phyloP scores from a whole-genome alignment of 2,113 vertebrate species.

The Alethe diademata region DNA sequence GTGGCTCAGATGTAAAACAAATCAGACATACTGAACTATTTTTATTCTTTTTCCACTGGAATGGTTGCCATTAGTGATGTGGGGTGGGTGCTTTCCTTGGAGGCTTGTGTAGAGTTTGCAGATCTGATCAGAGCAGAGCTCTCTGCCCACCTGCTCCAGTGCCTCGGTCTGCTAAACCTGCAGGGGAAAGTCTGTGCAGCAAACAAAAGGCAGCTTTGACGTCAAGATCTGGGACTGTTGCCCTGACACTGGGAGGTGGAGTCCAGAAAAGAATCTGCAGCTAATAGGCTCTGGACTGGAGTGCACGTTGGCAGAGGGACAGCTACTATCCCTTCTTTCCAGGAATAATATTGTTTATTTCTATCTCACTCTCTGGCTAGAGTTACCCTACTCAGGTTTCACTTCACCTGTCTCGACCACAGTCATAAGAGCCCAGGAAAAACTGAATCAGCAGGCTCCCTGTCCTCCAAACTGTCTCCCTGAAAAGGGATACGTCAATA shows the following conservation, averaged over 20 bases:
- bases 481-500: not conserved
- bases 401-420: slow-evolving; percentile 36
- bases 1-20: not conserved
- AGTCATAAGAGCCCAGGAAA: not conserved
- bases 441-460: not conserved
- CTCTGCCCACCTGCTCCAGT: not conserved
- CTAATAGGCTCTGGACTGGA: slow-evolving; percentile 32
- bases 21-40: not conserved
- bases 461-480: not conserved
- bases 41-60: not conserved
- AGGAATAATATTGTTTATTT: slow-evolving; percentile 69
- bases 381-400: slow-evolving; percentile 42
- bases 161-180: not conserved
- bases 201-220: slow-evolving; percentile 58
- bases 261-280: slow-evolving; percentile 12
- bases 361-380: slow-evolving; percentile 33
- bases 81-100: not conserved
- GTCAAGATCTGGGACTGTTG: slow-evolving; percentile 37
- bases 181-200: not conserved
- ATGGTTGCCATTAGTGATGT: not conserved
- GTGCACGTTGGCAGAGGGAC: slow-evolving; percentile 49
- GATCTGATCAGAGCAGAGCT: not conserved
- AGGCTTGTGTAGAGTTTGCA: not conserved
- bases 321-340: slow-evolving; percentile 60
- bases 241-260: slow-evolving; percentile 62